phyloP scores from a whole-genome alignment of 2,888 invertebrate genomes.

The Gastrophysa polygoni region DNA sequence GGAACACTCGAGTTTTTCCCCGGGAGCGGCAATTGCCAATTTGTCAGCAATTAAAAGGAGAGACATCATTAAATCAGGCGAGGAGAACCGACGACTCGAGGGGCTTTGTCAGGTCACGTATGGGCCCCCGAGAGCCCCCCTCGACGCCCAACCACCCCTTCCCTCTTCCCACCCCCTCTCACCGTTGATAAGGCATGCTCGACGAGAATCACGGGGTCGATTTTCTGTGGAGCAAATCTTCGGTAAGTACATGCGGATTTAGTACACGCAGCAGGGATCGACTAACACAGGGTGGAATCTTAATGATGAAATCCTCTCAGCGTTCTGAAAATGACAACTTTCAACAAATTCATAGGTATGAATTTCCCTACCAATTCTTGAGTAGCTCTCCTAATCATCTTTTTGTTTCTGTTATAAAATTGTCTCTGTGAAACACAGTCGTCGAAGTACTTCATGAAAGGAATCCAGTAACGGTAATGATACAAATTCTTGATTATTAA shows the following conservation, averaged over 20 bases:
- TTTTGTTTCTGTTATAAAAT: no score
- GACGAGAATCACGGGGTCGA: not conserved
- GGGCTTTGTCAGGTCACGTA: conserved; percentile 60
- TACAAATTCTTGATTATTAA: no score
- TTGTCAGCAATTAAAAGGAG: conserved; percentile 61
- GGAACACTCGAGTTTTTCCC: conserved; percentile 19
- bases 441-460: no score
- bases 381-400: no score
- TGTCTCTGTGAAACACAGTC: no score
- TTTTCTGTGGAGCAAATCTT: not conserved
- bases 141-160: conserved; percentile 18
- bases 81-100: conserved; percentile 45
- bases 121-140: conserved; percentile 45
- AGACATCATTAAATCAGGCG: conserved; percentile 60
- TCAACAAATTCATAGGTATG: no score
- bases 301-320: no score
- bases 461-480: no score
- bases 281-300: no score
- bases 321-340: no score
- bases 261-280: no score
- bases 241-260: not conserved
- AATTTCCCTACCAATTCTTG: no score
- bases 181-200: conserved; percentile 39
- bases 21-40: conserved; percentile 55
- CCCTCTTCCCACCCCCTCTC: conserved; percentile 24